Percentiles rank a stretch among this genome's conserved stretches.
phyloP scores from a whole-genome alignment of 2,113 vertebrate genomes.

The Sceloporus undulatus region DNA sequence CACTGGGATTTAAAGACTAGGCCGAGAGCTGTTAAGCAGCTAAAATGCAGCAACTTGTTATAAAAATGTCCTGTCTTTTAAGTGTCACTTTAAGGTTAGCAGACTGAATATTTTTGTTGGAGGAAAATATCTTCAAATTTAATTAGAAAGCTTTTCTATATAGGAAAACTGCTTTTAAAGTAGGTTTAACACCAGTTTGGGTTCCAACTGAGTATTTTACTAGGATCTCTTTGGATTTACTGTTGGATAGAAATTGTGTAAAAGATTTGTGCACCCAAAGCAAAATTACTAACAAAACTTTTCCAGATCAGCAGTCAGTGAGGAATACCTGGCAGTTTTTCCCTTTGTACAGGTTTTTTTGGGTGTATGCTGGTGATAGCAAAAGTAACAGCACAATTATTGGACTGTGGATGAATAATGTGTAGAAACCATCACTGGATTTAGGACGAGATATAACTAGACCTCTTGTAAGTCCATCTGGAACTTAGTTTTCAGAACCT shows the following conservation, averaged over 20 bases:
- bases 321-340: no score
- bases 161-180: conserved; percentile 19
- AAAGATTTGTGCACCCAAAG: conserved; percentile 28
- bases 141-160: conserved; percentile 17
- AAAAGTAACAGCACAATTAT: neutral
- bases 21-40: conserved; percentile 8
- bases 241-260: conserved; percentile 1
- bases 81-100: conserved; percentile 12
- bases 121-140: neutral
- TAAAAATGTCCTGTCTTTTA: neutral
- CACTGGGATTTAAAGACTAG: conserved; percentile 11
- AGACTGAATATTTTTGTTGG: neutral
- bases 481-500: neutral
- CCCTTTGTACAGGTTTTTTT: no score
- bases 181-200: conserved; percentile 13
- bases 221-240: conserved; percentile 24
- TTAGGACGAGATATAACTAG: neutral
- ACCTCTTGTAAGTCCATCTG: neutral
- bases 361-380: no score
- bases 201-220: conserved; percentile 22
- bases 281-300: conserved; percentile 17
- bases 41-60: conserved; percentile 11
- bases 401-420: neutral
- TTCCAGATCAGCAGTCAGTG: neutral
- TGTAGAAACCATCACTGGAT: neutral